Evolutionary conservation across 2,113 vertebrate genomes (phyloP).

Genomic region (Carlito syrichta): DNA sequence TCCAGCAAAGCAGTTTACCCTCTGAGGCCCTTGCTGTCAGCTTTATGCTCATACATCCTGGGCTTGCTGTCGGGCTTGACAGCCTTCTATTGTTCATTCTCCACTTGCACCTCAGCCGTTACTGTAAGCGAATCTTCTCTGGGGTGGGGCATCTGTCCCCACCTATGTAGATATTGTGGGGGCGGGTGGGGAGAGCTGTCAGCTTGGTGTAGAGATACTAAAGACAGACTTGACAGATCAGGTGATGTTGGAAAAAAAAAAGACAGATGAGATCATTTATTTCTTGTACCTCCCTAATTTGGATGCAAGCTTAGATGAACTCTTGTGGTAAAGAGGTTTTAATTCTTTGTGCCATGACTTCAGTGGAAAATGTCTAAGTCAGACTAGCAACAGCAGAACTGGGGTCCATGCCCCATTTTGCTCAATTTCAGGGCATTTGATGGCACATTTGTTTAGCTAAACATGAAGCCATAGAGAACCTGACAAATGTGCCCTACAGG

Average conservation of each 20-base stretch:
- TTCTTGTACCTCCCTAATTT: slow-evolving; percentile 13
- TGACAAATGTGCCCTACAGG: slow-evolving; percentile 57
- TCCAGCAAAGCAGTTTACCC: slow-evolving; percentile 99
- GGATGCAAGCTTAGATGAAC: slow-evolving; percentile 14
- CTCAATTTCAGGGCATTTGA: slow-evolving; percentile 66
- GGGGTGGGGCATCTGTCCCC: slow-evolving; percentile 84
- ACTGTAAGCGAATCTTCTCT: slow-evolving; percentile 91
- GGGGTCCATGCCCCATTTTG: slow-evolving; percentile 7
- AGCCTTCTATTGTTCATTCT: slow-evolving; percentile 92
- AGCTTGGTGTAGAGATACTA: slow-evolving; percentile 75
- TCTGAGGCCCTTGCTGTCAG: slow-evolving; percentile 96
- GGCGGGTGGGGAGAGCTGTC: slow-evolving; percentile 76
- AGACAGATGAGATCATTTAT: slow-evolving; percentile 31
- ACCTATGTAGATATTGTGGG: slow-evolving; percentile 82
- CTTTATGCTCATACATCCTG: slow-evolving; percentile 89
- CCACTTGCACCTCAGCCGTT: slow-evolving; percentile 85
- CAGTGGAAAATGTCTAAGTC: neutral
- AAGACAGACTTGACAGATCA: slow-evolving; percentile 84
- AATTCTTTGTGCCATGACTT: slow-evolving; percentile 35
- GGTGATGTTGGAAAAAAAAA: slow-evolving; percentile 58
- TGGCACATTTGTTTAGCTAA: slow-evolving; percentile 74
- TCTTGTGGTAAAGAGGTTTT: neutral
- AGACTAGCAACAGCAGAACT: neutral
- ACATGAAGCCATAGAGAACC: slow-evolving; percentile 56
- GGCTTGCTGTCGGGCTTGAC: slow-evolving; percentile 94